Conservation (phyloP, 2,113 vertebrate genomes). For the Coracopsis vasa region DNA sequence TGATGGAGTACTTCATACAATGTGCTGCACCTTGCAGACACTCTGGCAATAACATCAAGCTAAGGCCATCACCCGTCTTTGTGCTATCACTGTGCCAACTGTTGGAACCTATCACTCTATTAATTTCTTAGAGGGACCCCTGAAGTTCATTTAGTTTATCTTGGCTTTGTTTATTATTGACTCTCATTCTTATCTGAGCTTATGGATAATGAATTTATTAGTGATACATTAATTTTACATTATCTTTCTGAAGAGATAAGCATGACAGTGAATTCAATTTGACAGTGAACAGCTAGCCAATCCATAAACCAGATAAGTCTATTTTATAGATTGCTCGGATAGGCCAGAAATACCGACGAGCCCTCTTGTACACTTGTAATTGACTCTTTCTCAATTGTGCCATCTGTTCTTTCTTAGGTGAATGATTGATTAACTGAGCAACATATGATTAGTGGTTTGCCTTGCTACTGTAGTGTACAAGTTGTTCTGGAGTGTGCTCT, state of each 20-base stretch:
- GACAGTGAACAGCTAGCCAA: not conserved
- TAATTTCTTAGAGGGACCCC: not conserved
- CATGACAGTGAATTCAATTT: not conserved
- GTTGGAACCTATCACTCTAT: not conserved
- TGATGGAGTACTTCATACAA: not conserved
- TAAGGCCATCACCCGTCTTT: not conserved
- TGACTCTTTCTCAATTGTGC: not conserved
- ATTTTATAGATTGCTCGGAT: not conserved
- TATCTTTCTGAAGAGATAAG: not conserved
- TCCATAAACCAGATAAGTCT: not conserved
- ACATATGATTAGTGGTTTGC: constrained; percentile 8
- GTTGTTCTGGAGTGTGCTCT: not conserved
- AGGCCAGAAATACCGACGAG: not conserved
- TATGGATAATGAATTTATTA: not conserved
- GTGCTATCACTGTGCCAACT: not conserved
- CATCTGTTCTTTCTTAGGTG: constrained; percentile 26
- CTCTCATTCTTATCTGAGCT: not conserved
- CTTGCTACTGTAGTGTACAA: not conserved
- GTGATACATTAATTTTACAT: not conserved
- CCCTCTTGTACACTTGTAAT: not conserved
- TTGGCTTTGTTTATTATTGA: not conserved
- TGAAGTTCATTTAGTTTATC: not conserved
- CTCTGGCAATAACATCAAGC: not conserved
- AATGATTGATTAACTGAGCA: constrained; percentile 36
- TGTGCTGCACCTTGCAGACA: not conserved